These are phyloP conservation scores for Brachypodius melanocephalos DNA, from an alignment of 2,113 vertebrate species.

Conservation along the genomic window DNA sequence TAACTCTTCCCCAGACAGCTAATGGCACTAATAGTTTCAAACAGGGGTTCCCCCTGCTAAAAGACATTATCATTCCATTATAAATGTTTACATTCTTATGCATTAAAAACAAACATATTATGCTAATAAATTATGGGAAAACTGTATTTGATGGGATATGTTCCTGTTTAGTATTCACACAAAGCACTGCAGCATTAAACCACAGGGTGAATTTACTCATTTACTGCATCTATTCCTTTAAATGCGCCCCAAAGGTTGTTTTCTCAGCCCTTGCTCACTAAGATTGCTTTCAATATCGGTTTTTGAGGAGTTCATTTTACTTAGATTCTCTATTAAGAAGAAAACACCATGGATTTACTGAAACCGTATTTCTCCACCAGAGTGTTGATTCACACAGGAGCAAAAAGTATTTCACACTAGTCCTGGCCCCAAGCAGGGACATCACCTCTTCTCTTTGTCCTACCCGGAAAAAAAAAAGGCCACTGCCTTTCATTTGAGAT, in stretches of 20 bases:
- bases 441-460: neutral
- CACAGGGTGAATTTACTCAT: neutral
- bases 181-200: slow-evolving; percentile 5
- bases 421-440: neutral
- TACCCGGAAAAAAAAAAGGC: neutral
- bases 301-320: slow-evolving; percentile 38
- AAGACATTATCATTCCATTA: neutral
- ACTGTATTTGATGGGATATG: neutral
- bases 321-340: neutral
- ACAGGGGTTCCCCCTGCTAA: neutral
- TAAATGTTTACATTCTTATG: neutral
- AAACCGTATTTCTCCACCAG: neutral
- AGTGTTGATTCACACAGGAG: neutral
- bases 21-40: neutral
- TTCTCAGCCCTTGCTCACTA: neutral
- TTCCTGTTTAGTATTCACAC: neutral
- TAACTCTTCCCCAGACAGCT: neutral
- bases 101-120: neutral
- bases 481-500: neutral
- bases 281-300: neutral
- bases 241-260: neutral
- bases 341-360: neutral
- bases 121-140: neutral
- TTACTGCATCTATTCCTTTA: neutral
- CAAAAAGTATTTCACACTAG: neutral